A percentile compares a stretch with the other conserved stretches of the same genome.
Evolutionary conservation across 2,113 vertebrate genomes (phyloP).

Genomic region (Hyperoodon ampullatus): DNA sequence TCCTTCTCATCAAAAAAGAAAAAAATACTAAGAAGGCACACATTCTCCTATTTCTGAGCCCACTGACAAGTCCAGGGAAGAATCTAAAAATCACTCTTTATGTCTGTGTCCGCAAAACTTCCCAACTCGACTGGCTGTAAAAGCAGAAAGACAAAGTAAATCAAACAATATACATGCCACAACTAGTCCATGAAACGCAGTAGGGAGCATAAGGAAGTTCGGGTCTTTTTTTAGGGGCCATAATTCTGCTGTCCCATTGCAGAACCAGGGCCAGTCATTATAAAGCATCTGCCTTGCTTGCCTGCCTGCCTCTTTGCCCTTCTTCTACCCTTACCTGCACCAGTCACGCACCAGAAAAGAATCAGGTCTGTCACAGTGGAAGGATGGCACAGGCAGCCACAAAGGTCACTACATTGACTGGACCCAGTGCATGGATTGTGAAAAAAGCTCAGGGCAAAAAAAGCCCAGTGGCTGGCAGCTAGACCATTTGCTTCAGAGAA

Average conservation of each 20-base stretch:
- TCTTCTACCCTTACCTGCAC: neutral
- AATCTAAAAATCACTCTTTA: neutral
- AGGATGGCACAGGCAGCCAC: neutral
- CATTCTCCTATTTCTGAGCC: neutral
- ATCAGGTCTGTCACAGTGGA: neutral
- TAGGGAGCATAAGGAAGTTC: neutral
- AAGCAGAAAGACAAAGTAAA: neutral
- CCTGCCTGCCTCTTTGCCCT: neutral
- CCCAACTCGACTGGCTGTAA: neutral
- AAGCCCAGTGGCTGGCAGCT: neutral
- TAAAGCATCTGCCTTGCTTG: neutral
- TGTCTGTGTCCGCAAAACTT: neutral
- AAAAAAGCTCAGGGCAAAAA: neutral
- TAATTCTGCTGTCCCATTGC: neutral
- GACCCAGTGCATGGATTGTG: neutral
- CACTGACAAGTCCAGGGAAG: neutral
- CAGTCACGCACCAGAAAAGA: neutral
- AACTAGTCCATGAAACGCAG: neutral
- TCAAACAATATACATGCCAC: neutral
- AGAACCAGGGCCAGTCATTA: neutral
- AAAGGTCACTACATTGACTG: neutral
- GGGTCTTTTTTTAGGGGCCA: neutral
- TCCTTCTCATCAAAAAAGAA: constrained; percentile 11
- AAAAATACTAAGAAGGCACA: neutral
- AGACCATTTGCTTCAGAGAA: neutral